Evolutionary conservation across 2,113 vertebrate species (phyloP).

Genomic region (Lampris incognitus): DNA sequence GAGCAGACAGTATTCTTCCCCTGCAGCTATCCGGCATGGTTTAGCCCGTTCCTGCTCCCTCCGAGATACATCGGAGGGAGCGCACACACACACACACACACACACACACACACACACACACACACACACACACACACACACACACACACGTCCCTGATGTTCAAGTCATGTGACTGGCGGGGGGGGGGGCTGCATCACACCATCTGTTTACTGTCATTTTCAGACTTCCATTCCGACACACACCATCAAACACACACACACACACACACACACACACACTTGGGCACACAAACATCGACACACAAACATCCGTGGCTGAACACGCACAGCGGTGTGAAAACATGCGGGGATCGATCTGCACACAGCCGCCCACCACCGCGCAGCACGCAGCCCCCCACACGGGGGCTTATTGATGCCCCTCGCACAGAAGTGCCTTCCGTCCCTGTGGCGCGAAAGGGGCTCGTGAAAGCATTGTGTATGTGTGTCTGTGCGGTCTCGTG

Average conservation of each 20-base stretch:
- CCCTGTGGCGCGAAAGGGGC: constrained; percentile 43
- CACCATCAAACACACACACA: constrained; percentile 10
- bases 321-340: constrained; percentile 43
- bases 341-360: constrained; percentile 53
- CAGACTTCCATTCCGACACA: background rate
- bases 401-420: constrained; percentile 36
- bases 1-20: background rate
- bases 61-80: background rate
- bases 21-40: background rate
- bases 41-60: constrained; percentile 1
- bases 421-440: constrained; percentile 46
- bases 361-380: constrained; percentile 39
- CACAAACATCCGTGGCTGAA: constrained; percentile 27
- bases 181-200: too few species aligned
- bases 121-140: constrained; percentile 3
- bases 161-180: too few species aligned
- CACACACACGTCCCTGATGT: background rate
- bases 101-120: constrained; percentile 16
- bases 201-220: too few species aligned
- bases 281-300: constrained; percentile 47
- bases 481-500: background rate
- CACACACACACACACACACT: constrained; percentile 46
- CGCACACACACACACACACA: background rate
- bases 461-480: background rate
- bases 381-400: background rate